Base-by-base conservation (phyloP, 1,140 invertebrate species). In the Argopecten irradians region DNA sequence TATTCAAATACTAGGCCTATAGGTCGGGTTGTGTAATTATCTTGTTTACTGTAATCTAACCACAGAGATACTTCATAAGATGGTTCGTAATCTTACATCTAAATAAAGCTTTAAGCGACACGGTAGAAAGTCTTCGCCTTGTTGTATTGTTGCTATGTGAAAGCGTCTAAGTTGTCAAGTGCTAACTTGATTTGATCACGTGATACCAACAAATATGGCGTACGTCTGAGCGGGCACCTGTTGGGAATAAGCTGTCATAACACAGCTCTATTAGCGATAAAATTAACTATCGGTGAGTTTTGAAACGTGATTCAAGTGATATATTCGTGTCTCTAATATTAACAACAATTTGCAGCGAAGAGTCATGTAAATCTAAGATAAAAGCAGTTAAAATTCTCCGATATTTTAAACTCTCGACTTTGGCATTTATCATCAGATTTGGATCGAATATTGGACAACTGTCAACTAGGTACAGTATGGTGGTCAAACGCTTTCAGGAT, bases 141-240 rank as follows among this genome's bases (percentile, higher is more conserved):
- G 55, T 71, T 71, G 55, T 71, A 71, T 71, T 86, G 91, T 91
- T 91, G 91, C 91, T 91, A 91, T 88, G 87, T 84, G 86, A 86
- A 88, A 88, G 90, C 90, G 90, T 91, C 90, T 43, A 87, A 39
- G 90, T 92, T 91, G 90, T 91, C 91, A 93, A 86, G 87, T 87
- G 86, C 88, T 35, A 88, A 88, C 87, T 88, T 88, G 87, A 86
- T 71, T 46, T 84, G 33, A 83, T 92, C 90, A 91, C 89, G 89
- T 92, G 91, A 92, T 86, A 71, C 91, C 91, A 93, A 92, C 91
- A 91, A 92, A 93, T 83, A 93, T 91, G 91, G 92, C 92, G 86
- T 87, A 87, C 89, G 82, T 86, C 43, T 82, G 86, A 85, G 28
- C 88, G 86, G 82, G 88, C 86, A 91, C 46, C 86, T 86, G 36